phyloP scores from a whole-genome alignment of 2,888 invertebrate species.

The Resseliella maxima region DNA sequence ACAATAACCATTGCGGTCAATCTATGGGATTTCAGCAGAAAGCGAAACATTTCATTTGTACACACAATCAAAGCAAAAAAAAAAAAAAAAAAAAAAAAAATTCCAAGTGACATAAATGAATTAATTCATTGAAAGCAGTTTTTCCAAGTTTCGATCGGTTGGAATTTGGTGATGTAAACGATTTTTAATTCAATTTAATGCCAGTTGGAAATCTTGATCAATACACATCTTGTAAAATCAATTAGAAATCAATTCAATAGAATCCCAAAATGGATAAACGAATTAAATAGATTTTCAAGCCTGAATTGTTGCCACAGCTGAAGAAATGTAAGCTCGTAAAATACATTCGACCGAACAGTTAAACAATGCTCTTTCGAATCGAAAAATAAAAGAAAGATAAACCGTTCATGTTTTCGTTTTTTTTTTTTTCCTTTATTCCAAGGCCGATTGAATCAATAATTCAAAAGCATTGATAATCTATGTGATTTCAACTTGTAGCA shows the following conservation, averaged over 20 bases:
- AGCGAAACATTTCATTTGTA: neutral
- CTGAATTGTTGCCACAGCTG: neutral
- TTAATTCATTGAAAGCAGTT: neutral
- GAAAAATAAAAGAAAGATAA: too few species aligned
- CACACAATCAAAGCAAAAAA: neutral
- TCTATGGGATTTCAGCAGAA: neutral
- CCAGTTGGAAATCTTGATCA: neutral
- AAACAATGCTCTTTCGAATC: neutral
- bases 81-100: too few species aligned
- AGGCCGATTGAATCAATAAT: neutral
- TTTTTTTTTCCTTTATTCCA: too few species aligned
- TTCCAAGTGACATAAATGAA: neutral
- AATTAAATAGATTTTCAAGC: neutral
- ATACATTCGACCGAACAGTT: neutral
- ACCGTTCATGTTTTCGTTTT: too few species aligned
- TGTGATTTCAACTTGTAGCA: neutral
- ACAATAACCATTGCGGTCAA: neutral
- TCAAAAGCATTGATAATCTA: neutral
- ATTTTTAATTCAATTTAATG: constrained; percentile 9
- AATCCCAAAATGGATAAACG: too few species aligned
- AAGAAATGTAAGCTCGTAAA: neutral
- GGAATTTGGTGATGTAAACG: constrained; percentile 18
- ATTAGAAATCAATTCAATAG: neutral
- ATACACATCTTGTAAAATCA: constrained; percentile 17
- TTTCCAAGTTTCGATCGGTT: neutral